Conservation (phyloP, 1,140 invertebrate genomes). For the Ceratoteleas bidentatus region DNA sequence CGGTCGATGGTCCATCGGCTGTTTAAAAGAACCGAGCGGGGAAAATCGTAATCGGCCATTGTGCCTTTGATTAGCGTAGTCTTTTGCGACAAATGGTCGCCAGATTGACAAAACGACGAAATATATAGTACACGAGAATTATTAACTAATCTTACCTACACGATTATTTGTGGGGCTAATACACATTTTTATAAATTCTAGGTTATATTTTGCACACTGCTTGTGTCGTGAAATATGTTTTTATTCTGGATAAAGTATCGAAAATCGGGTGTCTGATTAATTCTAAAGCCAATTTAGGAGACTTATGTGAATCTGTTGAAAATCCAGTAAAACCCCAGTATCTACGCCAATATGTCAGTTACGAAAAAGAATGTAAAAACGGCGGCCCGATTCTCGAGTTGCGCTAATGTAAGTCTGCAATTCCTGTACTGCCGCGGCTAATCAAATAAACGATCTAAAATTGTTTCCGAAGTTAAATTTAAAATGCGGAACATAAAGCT, state of each 20-base stretch:
- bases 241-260: no score
- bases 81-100: conserved; percentile 1
- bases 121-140: conserved; percentile 8
- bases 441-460: conserved; percentile 45
- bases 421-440: conserved; percentile 17
- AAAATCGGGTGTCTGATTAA: no score
- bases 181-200: no score
- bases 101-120: background rate
- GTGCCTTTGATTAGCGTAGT: conserved; percentile 9
- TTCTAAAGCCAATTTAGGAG: no score
- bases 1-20: background rate
- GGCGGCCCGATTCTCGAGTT: conserved; percentile 6
- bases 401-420: conserved; percentile 15
- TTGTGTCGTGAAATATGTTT: no score
- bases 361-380: background rate
- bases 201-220: no score
- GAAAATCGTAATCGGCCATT: conserved; percentile 17
- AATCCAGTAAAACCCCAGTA: no score
- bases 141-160: no score
- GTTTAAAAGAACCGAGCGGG: conserved; percentile 18
- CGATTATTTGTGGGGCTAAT: no score
- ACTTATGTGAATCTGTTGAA: no score
- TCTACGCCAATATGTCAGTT: no score
- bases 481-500: conserved; percentile 29
- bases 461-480: conserved; percentile 46